Evolutionary conservation across 2,797 vertebrate species (phyloP), one percentile per base, ranked within the genome.

Genomic region (Eulemur mongoz): DNA sequence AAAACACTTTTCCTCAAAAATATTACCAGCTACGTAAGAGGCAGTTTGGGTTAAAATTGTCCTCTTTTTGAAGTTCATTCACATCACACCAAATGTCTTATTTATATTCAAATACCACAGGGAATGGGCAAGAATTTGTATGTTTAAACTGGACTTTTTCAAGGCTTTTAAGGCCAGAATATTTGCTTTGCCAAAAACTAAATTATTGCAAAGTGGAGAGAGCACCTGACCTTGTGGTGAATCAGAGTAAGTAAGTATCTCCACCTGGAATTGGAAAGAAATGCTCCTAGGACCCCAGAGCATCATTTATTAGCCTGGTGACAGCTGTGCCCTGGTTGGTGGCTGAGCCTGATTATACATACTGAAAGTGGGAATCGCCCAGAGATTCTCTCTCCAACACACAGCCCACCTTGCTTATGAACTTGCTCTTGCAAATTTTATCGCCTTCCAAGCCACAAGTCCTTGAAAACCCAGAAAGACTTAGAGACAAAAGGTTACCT

Each of bases 131-230:
- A 97, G 84, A 94, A 96, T 95, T 84, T 87, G 1, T 86, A 43
- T 96, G 94, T 97, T 97, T 98, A 94, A 97, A 96, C 80, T 97
- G 89, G 80, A 96, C 72, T 82, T 97, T 96, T 93, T 89, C 61
- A 79, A 94, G 89, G n/a, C n/a, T 87, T 70, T 93, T 89, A 95
- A 94, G 70, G 52, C 93, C 95, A 98, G 95, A 96, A 85, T 91
- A 94, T 94, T 93, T 96, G 52, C 96, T 95, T 97, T 97, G 96
- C 95, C 91, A 94, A 94, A 97, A 73, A 93, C 81, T 90, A 95
- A 97, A 96, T 95, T 95, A 97, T 75, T 92, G 52, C 86, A 94
- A 96, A 96, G 96, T 96, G 75, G 76, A 93, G 67, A 72, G 89
- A 97, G 52, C 91, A 96, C 93, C 95, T 94, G 96, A 97, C 81